Base-by-base conservation (phyloP, 2,113 vertebrate species). In the Ursus arctos region DNA sequence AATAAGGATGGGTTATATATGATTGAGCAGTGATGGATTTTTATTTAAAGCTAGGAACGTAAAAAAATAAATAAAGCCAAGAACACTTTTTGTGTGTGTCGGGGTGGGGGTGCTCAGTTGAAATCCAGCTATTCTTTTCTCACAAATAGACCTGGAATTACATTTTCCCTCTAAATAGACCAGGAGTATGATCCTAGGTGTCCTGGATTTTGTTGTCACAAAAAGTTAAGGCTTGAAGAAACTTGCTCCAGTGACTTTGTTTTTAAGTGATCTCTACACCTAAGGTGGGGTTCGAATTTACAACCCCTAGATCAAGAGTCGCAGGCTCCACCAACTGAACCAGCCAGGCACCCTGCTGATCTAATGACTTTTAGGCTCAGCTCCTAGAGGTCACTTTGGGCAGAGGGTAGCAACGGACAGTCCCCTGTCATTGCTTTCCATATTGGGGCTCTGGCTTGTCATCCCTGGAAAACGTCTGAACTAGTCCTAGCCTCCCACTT, bases 51-150 rank as follows among this genome's bases (percentile, higher is more conserved):
- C 15, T 18, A 18, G n/a, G 36, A 72, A 67, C 63, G 13, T 65
- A 16, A 67, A 67, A 19, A 71, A 57, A 31, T 6, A 71, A 71
- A 43, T 88, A 57, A 55, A 80, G 6, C 18, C 21, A 26, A 19
- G 33, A 83, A 40, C 33, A 2, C 14, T 51, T 80, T 65, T 12
- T 33, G 31, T 33, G 31, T 7, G 63, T 16, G 31, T 15, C 24
- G 11, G 31, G n/a, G 15, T 0, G 2, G n/a, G 15, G 0, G 2
- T 55, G 40, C 36, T 47, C 55, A 10, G n/a, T 2, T 93, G 57
- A 88, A 95, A 93, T 49, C 22, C 28, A 88, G 36, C 13, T 36
- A 26, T 40, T 55, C 21, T 31, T 93, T 81, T 63, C 51, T 55
- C 36, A 88, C 33, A 67, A 22, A 49, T 2, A 33, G 55, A 88